Evolutionary conservation across 2,113 vertebrate species (phyloP).

Genomic region (Lonchura striata): DNA sequence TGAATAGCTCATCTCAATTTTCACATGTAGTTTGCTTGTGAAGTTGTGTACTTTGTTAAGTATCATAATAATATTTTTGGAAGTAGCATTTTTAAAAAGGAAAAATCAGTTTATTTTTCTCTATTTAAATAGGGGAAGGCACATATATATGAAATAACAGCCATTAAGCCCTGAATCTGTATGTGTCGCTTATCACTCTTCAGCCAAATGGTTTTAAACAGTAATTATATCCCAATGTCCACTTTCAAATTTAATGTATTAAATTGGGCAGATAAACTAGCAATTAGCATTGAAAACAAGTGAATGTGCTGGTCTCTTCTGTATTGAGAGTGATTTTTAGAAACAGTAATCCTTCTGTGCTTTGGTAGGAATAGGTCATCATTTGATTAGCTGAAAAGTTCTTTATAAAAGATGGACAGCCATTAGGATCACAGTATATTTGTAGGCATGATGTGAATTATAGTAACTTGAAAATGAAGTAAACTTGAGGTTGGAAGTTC

Average conservation of each 20-base stretch:
- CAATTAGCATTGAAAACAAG: background rate
- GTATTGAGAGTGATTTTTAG: background rate
- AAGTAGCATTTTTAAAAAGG: background rate
- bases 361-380: background rate
- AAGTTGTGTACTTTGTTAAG: conserved; percentile 4
- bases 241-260: conserved; percentile 7
- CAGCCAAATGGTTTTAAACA: background rate
- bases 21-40: background rate
- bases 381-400: conserved; percentile 19
- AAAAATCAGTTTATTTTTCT: background rate
- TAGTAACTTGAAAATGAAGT: conserved; percentile 16
- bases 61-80: background rate
- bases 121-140: background rate
- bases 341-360: background rate
- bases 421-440: background rate
- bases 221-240: background rate
- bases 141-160: background rate
- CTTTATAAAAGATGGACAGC: background rate
- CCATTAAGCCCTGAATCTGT: background rate
- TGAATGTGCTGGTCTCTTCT: background rate
- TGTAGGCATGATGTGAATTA: conserved; percentile 24
- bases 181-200: background rate
- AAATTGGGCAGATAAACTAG: background rate
- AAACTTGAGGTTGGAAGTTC: conserved; percentile 53
- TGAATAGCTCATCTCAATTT: conserved; percentile 7